A percentile compares a stretch with the other conserved stretches of the same genome.
These are phyloP conservation scores for Andrena bucephala DNA, from an alignment of 2,888 invertebrate genomes.

Conservation along the genomic window DNA sequence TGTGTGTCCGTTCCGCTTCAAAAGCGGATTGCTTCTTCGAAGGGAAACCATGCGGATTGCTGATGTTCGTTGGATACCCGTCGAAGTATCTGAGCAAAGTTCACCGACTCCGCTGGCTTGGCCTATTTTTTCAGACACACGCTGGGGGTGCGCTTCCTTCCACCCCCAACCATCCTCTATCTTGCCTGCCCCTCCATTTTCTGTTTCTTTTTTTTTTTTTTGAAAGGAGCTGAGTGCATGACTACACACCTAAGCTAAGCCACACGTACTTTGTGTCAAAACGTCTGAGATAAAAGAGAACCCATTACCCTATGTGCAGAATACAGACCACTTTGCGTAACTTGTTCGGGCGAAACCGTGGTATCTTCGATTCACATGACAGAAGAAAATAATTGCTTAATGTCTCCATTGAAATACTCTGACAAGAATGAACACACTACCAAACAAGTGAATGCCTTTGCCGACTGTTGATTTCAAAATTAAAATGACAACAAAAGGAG, in stretches of 20 bases:
- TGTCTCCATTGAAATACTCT: not conserved
- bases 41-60: constrained; percentile 44
- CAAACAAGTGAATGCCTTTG: not conserved
- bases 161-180: not conserved
- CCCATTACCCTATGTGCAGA: constrained; percentile 26
- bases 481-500: too few relatives aligned
- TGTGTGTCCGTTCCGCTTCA: constrained; percentile 27
- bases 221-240: constrained; percentile 50
- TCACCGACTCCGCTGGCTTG: constrained; percentile 65
- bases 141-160: constrained; percentile 50
- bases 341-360: constrained; percentile 17
- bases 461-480: too few relatives aligned
- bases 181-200: not conserved
- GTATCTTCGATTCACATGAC: constrained; percentile 21
- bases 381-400: not conserved
- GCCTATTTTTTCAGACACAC: constrained; percentile 64
- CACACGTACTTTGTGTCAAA: constrained; percentile 56
- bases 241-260: constrained; percentile 45
- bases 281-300: constrained; percentile 55
- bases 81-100: constrained; percentile 64
- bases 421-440: not conserved
- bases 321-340: constrained; percentile 17
- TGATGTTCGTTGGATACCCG: constrained; percentile 57
- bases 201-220: constrained; percentile 40
- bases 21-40: constrained; percentile 43